Base-by-base conservation (phyloP, 2,888 invertebrate genomes). In the Apotomis turbidana region DNA sequence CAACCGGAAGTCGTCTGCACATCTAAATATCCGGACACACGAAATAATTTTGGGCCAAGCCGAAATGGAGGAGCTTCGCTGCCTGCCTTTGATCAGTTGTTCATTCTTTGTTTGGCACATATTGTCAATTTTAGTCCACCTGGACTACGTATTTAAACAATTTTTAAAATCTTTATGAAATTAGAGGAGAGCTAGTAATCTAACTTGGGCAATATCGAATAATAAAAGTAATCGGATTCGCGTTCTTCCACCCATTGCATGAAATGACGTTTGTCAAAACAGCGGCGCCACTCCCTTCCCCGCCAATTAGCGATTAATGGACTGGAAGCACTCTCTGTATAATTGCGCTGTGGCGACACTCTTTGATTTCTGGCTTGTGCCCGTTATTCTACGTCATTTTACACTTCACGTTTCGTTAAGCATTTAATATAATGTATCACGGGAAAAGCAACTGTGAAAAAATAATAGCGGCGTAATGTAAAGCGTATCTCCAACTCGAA, bases 281-380 rank as follows among this genome's bases (percentile, higher is more conserved):
- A 73, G 73, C 70, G 73, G 73, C 73, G 63, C 69, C 70, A 75
- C 76, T 70, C 71, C 73, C 76, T 70, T 71, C 73, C 59, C 73
- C 68, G 77, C 76, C 84, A 84, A 82, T 84, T 84, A 86, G 84
- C 76, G 87, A 82, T 87, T 87, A 91, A 90, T 91, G 91, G 87
- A 81, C 80, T 84, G 87, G 88, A 89, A 85, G 81, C 75, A 78
- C 78, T 79, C 82, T 84, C 83, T 73, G 75, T 74, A 63, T 75
- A 74, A 79, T 77, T 78, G 77, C 78, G 74, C 76, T 78, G 77
- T 74, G 76, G 76, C 78, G 79, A 73, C 79, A 81, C 80, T 86
- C 82, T 83, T 86, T 84, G 83, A 83, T 85, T 84, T 81, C 79
- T 77, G 15, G 68, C 6, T 69, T 51, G 76, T 60, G 13, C 78